These are phyloP conservation scores for Menidia beryllina DNA, from an alignment of 2,113 vertebrate species.

Conservation along the genomic window DNA sequence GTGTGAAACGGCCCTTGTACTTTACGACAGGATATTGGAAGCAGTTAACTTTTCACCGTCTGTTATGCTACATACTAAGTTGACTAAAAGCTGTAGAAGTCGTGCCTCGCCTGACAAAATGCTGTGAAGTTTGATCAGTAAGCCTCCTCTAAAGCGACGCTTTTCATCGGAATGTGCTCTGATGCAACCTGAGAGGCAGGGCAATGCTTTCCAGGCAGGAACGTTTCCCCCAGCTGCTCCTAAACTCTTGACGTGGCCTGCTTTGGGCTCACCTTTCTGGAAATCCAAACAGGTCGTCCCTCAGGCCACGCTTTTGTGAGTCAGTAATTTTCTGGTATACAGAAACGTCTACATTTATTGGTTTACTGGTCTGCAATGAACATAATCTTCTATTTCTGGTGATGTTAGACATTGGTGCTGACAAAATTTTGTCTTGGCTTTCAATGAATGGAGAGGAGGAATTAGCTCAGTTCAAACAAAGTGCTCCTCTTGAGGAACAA, in stretches of 20 bases:
- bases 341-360: neutral
- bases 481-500: too few species aligned
- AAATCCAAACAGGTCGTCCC: slow-evolving; percentile 21
- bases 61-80: neutral
- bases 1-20: slow-evolving; percentile 31
- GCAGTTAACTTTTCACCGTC: neutral
- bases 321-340: slow-evolving; percentile 16
- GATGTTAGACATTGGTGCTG: neutral
- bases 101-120: neutral
- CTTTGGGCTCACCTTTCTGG: neutral
- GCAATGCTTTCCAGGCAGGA: neutral
- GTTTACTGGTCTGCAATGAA: neutral
- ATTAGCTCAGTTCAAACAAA: too few species aligned
- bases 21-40: slow-evolving; percentile 5
- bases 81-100: neutral
- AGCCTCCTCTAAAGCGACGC: neutral
- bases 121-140: neutral
- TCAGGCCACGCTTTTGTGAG: slow-evolving; percentile 20
- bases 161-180: neutral
- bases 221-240: slow-evolving; percentile 1
- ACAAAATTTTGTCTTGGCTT: neutral
- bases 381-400: neutral
- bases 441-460: neutral
- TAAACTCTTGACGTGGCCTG: neutral
- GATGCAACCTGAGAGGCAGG: neutral